phyloP scores from a whole-genome alignment of 2,888 invertebrate genomes.

The Pollenia griseotomentosa region DNA sequence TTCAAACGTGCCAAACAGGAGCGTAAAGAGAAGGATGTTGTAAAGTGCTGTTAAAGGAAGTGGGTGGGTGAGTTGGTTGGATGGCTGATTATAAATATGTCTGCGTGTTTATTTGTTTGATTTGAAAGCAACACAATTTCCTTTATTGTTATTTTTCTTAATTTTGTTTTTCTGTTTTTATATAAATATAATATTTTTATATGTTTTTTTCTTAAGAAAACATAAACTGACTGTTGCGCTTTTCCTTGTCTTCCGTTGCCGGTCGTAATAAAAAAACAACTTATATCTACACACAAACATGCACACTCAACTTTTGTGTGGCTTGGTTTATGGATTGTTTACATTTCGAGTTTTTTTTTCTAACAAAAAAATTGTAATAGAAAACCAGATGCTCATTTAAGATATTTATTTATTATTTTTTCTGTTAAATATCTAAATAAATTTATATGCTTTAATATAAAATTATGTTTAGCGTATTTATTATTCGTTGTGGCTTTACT shows the following conservation, averaged over 20 bases:
- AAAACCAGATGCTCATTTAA: neutral
- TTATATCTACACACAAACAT: neutral
- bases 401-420: neutral
- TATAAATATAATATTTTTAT: constrained; percentile 9
- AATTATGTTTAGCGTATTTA: neutral
- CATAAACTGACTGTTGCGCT: constrained; percentile 66
- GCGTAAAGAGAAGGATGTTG: neutral
- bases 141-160: constrained; percentile 63
- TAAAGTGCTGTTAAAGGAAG: constrained; percentile 4
- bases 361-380: too few relatives aligned
- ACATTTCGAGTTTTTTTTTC: constrained; percentile 10
- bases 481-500: neutral
- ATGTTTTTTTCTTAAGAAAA: constrained; percentile 26
- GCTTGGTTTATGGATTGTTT: constrained; percentile 3
- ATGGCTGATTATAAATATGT: constrained; percentile 45
- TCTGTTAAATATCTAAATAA: neutral
- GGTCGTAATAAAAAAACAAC: constrained; percentile 24
- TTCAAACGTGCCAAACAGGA: neutral
- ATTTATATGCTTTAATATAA: neutral
- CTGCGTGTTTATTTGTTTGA: constrained; percentile 64
- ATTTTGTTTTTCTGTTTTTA: constrained; percentile 46
- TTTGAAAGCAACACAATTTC: constrained; percentile 70
- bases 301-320: neutral
- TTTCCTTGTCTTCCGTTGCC: constrained; percentile 65
- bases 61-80: constrained; percentile 7